These are phyloP conservation scores for Erebia palarica DNA, from an alignment of 2,888 invertebrate genomes.

Conservation along the genomic window DNA sequence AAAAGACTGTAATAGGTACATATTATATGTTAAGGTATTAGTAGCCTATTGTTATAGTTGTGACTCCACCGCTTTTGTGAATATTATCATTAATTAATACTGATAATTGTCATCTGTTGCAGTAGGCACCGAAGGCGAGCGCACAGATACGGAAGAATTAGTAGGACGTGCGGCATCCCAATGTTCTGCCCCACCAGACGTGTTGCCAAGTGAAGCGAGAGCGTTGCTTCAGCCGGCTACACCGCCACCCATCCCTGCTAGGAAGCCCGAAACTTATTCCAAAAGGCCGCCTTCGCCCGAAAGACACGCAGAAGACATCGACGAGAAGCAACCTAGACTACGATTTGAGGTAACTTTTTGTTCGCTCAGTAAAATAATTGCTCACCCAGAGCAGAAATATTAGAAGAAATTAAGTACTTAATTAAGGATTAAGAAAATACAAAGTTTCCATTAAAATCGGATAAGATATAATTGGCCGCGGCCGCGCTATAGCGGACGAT, in stretches of 20 bases:
- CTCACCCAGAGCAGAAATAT: no score
- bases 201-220: conserved; percentile 82
- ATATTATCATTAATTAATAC: not conserved
- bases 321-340: conserved; percentile 67
- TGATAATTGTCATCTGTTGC: conserved; percentile 50
- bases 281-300: conserved; percentile 43
- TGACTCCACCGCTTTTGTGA: no score
- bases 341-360: conserved; percentile 66
- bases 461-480: no score
- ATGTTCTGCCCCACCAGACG: conserved; percentile 84
- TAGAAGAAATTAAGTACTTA: no score
- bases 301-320: conserved; percentile 46
- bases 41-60: no score
- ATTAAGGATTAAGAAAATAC: not conserved
- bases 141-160: conserved; percentile 87
- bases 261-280: conserved; percentile 37
- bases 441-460: no score
- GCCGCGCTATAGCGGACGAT: no score
- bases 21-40: no score
- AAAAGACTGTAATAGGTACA: no score
- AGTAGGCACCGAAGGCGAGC: conserved; percentile 85
- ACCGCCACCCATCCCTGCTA: conserved; percentile 45
- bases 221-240: conserved; percentile 69
- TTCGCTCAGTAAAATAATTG: not conserved
- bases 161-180: conserved; percentile 85